Percentiles rank a stretch among this genome's conserved stretches.
These are phyloP conservation scores for Manacus vitellinus DNA, from an alignment of 2,113 vertebrate genomes.

Conservation along the genomic window DNA sequence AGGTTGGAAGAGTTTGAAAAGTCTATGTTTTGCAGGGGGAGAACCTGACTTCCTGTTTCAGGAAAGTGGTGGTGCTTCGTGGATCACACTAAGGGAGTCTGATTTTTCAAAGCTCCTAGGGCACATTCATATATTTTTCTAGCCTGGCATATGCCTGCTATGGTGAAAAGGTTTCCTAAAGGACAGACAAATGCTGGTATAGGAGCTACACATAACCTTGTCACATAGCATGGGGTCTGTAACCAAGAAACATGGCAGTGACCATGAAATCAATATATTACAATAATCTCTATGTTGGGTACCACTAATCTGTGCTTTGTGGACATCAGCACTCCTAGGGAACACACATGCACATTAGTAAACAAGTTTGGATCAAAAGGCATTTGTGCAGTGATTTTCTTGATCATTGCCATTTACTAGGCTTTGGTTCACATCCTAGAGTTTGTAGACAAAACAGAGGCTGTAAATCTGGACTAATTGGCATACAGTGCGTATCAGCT, in stretches of 20 bases:
- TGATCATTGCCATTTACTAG: background rate
- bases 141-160: background rate
- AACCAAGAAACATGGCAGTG: background rate
- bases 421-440: background rate
- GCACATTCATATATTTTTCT: background rate
- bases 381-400: background rate
- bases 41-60: background rate
- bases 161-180: background rate
- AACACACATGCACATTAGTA: background rate
- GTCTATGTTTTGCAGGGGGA: background rate
- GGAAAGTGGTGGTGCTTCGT: background rate
- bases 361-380: background rate
- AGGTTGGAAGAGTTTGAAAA: background rate
- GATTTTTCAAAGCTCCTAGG: background rate
- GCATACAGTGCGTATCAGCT: background rate
- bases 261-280: background rate
- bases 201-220: background rate
- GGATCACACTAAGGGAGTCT: background rate
- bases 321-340: background rate
- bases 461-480: background rate
- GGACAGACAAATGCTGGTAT: background rate
- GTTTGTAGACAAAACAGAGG: background rate
- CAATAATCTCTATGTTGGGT: background rate
- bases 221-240: no score
- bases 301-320: constrained; percentile 4